Evolutionary conservation across 2,888 invertebrate species (phyloP).

Genomic region (Amphimallon solstitiale): DNA sequence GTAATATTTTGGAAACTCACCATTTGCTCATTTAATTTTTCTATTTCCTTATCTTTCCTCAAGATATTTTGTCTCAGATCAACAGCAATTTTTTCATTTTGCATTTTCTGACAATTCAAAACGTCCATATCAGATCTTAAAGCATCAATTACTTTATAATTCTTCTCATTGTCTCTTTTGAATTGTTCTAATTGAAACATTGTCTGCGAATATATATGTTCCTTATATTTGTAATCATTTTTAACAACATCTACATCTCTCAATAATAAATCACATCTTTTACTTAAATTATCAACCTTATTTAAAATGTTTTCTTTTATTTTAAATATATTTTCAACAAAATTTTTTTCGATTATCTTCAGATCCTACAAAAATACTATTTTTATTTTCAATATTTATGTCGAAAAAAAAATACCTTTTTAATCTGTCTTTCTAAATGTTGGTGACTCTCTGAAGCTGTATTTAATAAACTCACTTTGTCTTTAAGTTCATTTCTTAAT

Average conservation of each 20-base stretch:
- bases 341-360: constrained; percentile 39
- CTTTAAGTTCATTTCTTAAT: constrained; percentile 48
- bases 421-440: constrained; percentile 49
- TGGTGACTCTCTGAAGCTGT: constrained; percentile 44
- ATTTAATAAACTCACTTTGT: constrained; percentile 52
- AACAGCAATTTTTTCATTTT: constrained; percentile 34
- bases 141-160: constrained; percentile 49
- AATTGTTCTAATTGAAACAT: constrained; percentile 51
- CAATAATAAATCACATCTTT: constrained; percentile 50
- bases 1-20: constrained; percentile 47
- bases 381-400: not conserved
- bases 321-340: constrained; percentile 29
- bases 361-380: constrained; percentile 41
- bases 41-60: constrained; percentile 46
- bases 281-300: constrained; percentile 43
- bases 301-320: constrained; percentile 39
- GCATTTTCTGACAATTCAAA: constrained; percentile 43
- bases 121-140: constrained; percentile 53
- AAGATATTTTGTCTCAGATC: constrained; percentile 43
- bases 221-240: constrained; percentile 50
- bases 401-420: constrained; percentile 42
- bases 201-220: constrained; percentile 48
- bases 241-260: constrained; percentile 52
- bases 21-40: constrained; percentile 51
- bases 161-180: constrained; percentile 53